Evolutionary conservation across 2,797 vertebrate species (phyloP).

Genomic region (Parotocinclus haroldoi): DNA sequence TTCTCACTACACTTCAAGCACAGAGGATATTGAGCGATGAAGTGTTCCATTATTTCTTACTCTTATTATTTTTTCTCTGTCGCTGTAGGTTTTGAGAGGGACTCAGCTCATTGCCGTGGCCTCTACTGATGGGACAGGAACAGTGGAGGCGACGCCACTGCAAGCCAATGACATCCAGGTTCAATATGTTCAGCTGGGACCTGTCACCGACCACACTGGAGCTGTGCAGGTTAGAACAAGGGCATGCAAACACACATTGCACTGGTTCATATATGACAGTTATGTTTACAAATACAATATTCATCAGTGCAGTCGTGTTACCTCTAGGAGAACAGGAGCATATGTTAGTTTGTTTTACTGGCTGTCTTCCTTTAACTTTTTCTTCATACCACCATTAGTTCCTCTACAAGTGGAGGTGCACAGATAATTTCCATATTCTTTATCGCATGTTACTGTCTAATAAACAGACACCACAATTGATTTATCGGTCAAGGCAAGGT

Average conservation of each 20-base stretch:
- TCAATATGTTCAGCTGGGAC: conserved; percentile 94
- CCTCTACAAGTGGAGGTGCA: conserved; percentile 28
- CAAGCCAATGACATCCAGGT: conserved; percentile 96
- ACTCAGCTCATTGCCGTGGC: conserved; percentile 95
- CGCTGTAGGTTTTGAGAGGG: conserved; percentile 85
- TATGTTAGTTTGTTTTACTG: conserved; percentile 48
- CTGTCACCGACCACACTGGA: conserved; percentile 83
- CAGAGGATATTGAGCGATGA: too few relatives aligned
- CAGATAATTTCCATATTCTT: conserved; percentile 46
- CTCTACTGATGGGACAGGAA: conserved; percentile 81
- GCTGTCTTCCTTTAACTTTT: neutral
- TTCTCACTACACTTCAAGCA: too few relatives aligned
- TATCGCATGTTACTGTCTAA: conserved; percentile 35
- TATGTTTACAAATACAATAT: too few relatives aligned
- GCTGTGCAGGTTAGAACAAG: conserved; percentile 75
- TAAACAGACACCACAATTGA: conserved; percentile 5
- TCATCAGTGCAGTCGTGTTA: neutral
- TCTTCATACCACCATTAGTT: conserved; percentile 5
- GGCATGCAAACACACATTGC: neutral
- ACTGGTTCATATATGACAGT: too few relatives aligned
- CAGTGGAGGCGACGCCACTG: conserved; percentile 85
- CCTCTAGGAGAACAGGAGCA: neutral
- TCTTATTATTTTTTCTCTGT: neutral
- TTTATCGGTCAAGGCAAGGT: conserved; percentile 9
- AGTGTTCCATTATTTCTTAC: neutral